A percentile compares a stretch with the other conserved stretches of the same genome.
phyloP scores from a whole-genome alignment of 1,140 invertebrate species.

The Lamellibrachia luymesi region DNA sequence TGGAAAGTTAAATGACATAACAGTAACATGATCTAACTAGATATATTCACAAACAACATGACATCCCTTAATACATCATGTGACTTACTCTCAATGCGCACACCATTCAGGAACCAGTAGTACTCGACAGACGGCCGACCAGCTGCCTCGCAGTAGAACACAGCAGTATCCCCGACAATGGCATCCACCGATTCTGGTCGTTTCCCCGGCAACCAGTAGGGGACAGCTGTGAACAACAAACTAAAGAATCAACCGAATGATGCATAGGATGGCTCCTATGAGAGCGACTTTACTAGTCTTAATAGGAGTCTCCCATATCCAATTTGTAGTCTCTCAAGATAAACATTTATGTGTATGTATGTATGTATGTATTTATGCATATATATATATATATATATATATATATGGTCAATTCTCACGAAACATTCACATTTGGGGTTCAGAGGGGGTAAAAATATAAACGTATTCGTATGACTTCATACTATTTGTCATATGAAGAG shows the following conservation, averaged over 20 bases:
- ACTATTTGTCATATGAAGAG: too few relatives aligned
- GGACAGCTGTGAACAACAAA: conserved; percentile 63
- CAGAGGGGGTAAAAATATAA: too few relatives aligned
- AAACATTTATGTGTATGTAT: too few relatives aligned
- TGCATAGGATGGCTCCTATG: background rate
- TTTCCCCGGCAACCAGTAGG: conserved; percentile 87
- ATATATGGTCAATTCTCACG: too few relatives aligned
- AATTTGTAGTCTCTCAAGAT: too few relatives aligned
- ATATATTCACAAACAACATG: background rate
- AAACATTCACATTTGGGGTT: too few relatives aligned
- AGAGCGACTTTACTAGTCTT: too few relatives aligned
- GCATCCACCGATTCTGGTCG: conserved; percentile 71
- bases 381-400: too few relatives aligned
- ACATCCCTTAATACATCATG: background rate
- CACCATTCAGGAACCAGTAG: conserved; percentile 95
- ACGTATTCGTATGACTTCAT: too few relatives aligned
- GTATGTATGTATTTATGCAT: too few relatives aligned
- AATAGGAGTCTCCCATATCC: too few relatives aligned
- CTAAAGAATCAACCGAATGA: background rate
- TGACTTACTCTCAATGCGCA: conserved; percentile 67
- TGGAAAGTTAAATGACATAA: background rate
- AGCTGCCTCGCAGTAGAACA: conserved; percentile 82
- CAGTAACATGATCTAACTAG: background rate
- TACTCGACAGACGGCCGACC: conserved; percentile 86
- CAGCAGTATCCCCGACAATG: conserved; percentile 87